Base-by-base conservation (phyloP, 2,113 vertebrate species). In the Leptocoma aspasia region DNA sequence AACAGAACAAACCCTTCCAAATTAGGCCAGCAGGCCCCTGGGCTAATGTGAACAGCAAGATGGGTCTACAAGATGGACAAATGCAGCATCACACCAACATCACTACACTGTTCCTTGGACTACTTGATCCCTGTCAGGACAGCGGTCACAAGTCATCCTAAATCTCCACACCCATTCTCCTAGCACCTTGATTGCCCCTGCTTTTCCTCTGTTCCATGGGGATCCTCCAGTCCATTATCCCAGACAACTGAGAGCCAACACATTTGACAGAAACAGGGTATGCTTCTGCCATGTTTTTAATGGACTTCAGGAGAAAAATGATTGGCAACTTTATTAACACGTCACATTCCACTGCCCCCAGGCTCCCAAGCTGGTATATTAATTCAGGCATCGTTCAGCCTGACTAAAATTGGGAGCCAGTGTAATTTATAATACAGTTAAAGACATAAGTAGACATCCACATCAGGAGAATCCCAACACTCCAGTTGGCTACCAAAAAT, bases 131-230 rank as follows among this genome's bases (percentile, higher is more conserved):
- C n/a, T 65, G 12, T 4, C 31, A 68, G 42, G 24, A 15, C 6
- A 61, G 60, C 10, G 19, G 6, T 12, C 44, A 11, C 5, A n/a
- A 18, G 7, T 23, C 17, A 60, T 11, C 7, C 54, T 56, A 0
- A 33, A 59, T 4, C 68, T 68, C 35, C 17, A 7, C 11, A 56
- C 4, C 28, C 22, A 3, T 20, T 42, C 31, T 39, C 69, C 26
- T 5, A 45, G 26, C 22, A 63, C 6, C 31, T 41, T 3, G 1
- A 9, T 9, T 69, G 17, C 20, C 8, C 14, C 4, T 0, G 12
- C 6, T 49, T 18, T 16, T 7, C 8, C 27, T 13, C 50, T 10
- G 0, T n/a, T 60, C 24, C 23, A 10, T 33, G 18, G 8, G 15
- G 11, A 39, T 41, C 17, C 54, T 86, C 24, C 19, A 11, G 13